Base-by-base conservation (phyloP, 2,888 invertebrate species). In the Schrankia costaestrigalis region DNA sequence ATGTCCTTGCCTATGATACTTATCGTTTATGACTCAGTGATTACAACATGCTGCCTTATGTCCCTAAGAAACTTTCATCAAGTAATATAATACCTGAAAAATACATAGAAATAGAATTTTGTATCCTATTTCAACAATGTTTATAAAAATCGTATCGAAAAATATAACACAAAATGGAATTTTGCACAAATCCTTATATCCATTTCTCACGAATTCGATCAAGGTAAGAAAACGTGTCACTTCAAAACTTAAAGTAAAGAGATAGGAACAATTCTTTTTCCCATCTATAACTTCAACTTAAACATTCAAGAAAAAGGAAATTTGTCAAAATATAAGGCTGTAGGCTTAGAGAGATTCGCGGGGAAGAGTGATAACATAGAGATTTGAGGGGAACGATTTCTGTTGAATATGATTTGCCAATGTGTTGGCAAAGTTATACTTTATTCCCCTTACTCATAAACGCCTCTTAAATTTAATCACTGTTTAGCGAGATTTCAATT, bases 291-390 rank as follows among this genome's bases (percentile, higher is more conserved):
- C 36, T 31, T 24, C 19, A 39, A 41, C 35, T 35, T 34, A 46
- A 46, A 44, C 31, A 41, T 41, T 41, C 41, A 26, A 15, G 25
- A 45, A 55, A 48, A 35, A 27, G 25, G 23, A 31, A 29, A 44
- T 50, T 52, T 41, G 36, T 44, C 47, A 56, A 49, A 54, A 55
- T 27, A 47, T 53, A 46, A 48, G 33, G 52, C 46, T 38, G 35
- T 35, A 37, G 31, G 43, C 43, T 46, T 45, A 42, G 63, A 65
- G 54, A n/a, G n/a, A n/a, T n/a, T n/a, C n/a, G n/a, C n/a, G n/a
- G n/a, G n/a, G n/a, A n/a, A n/a, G n/a, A n/a, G n/a, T n/a, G n/a
- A n/a, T n/a, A n/a, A n/a, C n/a, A n/a, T n/a, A n/a, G n/a, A n/a
- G n/a, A n/a, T n/a, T n/a, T n/a, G n/a, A n/a, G n/a, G n/a, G n/a